Percentiles rank a stretch among this genome's conserved stretches.
These are phyloP conservation scores for Chymomyza fuscimana DNA, from an alignment of 2,888 invertebrate species.

Conservation along the genomic window DNA sequence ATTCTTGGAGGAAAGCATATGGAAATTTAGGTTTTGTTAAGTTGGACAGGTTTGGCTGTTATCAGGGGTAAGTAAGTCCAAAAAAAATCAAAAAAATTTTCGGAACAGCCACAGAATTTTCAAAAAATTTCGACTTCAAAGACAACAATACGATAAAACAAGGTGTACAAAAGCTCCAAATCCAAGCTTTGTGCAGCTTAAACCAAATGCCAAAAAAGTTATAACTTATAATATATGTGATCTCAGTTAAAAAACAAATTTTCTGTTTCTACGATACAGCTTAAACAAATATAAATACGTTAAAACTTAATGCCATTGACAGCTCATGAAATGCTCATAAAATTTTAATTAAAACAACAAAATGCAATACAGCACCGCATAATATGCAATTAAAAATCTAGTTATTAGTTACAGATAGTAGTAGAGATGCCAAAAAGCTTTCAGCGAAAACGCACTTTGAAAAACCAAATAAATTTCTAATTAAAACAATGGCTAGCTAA, in stretches of 20 bases:
- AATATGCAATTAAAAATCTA: conserved; percentile 62
- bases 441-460: background rate
- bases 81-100: no score
- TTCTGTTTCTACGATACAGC: no score
- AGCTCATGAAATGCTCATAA: conserved; percentile 13
- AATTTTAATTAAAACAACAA: conserved; percentile 41
- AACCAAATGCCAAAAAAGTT: no score
- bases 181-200: no score
- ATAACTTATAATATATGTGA: no score
- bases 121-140: no score
- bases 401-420: conserved; percentile 48
- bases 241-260: background rate
- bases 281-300: background rate
- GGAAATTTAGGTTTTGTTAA: background rate
- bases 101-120: no score
- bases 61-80: no score
- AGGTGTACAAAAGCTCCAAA: no score
- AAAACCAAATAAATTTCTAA: conserved; percentile 71
- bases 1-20: background rate
- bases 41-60: no score
- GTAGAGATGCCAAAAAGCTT: background rate
- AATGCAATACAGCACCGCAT: conserved; percentile 13
- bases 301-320: background rate
- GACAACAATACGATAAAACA: no score
- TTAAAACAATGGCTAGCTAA: conserved; percentile 46